phyloP scores from a whole-genome alignment of 1,140 invertebrate genomes.

The Brachionus manjavacas region DNA sequence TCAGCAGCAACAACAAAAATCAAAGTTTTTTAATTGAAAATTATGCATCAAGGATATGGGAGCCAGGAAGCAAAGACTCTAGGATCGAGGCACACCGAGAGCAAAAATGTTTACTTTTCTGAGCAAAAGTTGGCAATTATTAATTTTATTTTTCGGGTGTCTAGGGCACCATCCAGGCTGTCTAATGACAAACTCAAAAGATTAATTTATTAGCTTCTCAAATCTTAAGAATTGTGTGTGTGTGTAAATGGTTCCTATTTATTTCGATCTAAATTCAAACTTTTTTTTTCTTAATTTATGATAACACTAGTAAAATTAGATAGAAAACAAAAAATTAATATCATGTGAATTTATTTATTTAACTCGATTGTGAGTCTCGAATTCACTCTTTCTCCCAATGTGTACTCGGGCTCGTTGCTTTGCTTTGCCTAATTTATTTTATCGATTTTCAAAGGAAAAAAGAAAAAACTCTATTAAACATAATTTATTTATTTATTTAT shows the following conservation, averaged over 20 bases:
- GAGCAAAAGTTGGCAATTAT: not conserved
- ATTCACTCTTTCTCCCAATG: not conserved
- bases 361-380: not conserved
- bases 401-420: not conserved
- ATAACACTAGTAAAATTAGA: constrained; percentile 14
- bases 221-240: not conserved
- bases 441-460: not conserved
- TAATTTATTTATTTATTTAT: constrained; percentile 2
- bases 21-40: not conserved
- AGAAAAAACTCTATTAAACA: not conserved
- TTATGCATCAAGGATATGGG: not conserved
- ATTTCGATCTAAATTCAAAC: not conserved
- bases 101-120: not conserved
- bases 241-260: not conserved
- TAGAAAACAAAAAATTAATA: not conserved
- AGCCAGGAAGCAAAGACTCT: not conserved
- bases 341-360: constrained; percentile 20
- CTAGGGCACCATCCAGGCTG: not conserved
- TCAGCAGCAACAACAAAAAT: not conserved
- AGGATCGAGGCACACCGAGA: not conserved
- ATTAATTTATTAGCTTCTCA: not conserved
- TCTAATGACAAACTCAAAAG: not conserved
- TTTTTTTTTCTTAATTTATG: constrained; percentile 6
- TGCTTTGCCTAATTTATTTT: constrained; percentile 16
- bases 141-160: not conserved